Base-by-base conservation (phyloP, 2,888 invertebrate genomes). In the Drosophila buzzatii region DNA sequence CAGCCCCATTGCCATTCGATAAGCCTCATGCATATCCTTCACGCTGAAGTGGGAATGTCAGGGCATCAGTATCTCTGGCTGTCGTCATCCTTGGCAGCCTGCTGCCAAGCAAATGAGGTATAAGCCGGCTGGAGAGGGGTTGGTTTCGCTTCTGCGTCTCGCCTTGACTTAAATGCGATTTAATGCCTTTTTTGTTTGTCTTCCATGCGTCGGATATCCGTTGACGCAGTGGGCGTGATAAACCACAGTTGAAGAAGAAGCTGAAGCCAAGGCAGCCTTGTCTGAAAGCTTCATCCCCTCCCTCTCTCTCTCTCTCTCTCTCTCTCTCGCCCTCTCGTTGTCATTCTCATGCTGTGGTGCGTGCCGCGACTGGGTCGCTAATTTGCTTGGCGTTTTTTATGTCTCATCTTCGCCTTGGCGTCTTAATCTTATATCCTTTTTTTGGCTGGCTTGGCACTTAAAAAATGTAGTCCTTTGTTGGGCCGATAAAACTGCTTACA, bases 141-240 rank as follows among this genome's bases (percentile, higher is more conserved):
- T 12, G 44, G 8, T 53, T 66, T 45, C 14, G 31, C 63, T 62
- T 33, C 61, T 45, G 64, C 65, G 58, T 71, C 66, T 49, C 61
- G 88, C 65, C 81, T 75, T 87, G 82, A 81, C 90, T 83, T 88
- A 90, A 89, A 91, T 91, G 85, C 82, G 91, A 91, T 90, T 90
- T 90, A 90, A 91, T 91, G 90, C 81, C 76, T 83, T 91, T 90
- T 91, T 90, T 91, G 87, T 87, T 87, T 87, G 87, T 90, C 84
- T 91, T 88, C 79, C 88, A 83, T 77, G 88, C 90, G 86, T 90
- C 90, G 86, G 86, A 87, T 79, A 82, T 87, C 86, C 86, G 82
- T 81, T 72, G 79, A 83, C 78, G 83, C 90, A 73, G 79, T 88
- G 80, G 87, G 89, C 87, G 90, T 86, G 85, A 85, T 85, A 85